Percentiles rank a stretch among this genome's conserved stretches.
Conservation (phyloP, 2,113 vertebrate genomes). For the Zosterops borbonicus region DNA sequence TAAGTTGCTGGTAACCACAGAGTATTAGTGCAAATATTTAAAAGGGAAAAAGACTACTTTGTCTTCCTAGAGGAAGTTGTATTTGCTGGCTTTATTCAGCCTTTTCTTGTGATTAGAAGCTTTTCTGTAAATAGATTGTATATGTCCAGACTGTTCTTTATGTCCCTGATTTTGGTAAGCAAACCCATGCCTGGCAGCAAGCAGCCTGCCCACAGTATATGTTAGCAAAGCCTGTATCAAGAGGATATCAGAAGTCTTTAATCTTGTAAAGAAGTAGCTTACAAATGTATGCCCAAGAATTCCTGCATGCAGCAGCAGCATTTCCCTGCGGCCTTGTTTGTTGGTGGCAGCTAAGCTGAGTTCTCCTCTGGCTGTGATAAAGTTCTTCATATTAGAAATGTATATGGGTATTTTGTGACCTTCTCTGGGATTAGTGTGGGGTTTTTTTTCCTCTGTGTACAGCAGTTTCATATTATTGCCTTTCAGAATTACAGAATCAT, state of each 20-base stretch:
- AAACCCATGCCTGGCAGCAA: neutral
- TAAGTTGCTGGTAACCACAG: neutral
- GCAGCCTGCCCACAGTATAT: neutral
- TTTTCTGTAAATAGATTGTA: neutral
- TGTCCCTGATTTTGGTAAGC: neutral
- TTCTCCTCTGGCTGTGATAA: neutral
- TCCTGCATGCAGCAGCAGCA: neutral
- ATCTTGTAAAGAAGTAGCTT: constrained; percentile 16
- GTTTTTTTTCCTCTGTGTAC: neutral
- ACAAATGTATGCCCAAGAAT: neutral
- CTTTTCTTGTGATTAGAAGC: neutral
- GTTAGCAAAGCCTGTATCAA: neutral
- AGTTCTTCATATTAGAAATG: neutral
- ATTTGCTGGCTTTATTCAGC: neutral
- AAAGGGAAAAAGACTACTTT: neutral
- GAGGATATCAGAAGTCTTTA: constrained; percentile 11
- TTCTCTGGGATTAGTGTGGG: neutral
- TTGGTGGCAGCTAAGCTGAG: neutral
- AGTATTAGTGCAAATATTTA: neutral
- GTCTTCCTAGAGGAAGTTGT: neutral
- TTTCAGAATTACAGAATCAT: neutral
- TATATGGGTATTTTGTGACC: neutral
- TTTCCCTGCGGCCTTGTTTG: neutral
- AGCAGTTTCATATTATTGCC: neutral
- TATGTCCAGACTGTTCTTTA: neutral